Evolutionary conservation across 2,888 invertebrate species (phyloP), one percentile per base, ranked within the genome.

Genomic region (Thymelicus acteon): DNA sequence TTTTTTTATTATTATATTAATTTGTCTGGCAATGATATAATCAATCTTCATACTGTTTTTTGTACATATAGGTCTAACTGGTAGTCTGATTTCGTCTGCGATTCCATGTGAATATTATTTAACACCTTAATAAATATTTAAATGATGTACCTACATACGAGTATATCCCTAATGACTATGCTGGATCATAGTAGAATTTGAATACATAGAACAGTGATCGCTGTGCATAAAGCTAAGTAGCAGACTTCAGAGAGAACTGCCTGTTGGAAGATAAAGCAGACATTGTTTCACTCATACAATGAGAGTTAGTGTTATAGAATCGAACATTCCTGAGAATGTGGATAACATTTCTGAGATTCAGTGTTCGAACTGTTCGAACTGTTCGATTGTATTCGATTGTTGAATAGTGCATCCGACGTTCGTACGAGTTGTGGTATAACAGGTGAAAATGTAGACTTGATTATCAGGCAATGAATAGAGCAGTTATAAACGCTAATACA

Each of bases 281-380:
- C 60, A 60, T 60, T 60, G 60, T 60, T 60, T 60, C 60, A 60
- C 7, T 58, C 7, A 8, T 15, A 57, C 58, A 58, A 58, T 58
- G 58, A 39, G 58, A 58, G 37, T 39, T 39, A 39, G 58, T 58
- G 39, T 39, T 58, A 58, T 58, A 39, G 58, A 58, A 39, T 58
- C 58, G 39, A 58, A 58, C 39, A 58, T 58, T 58, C 39, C 39
- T 39, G 37, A 39, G 8, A 37, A n/a, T 58, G 39, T 37, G n/a
- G 58, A 39, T 39, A 39, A 39, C 58, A 39, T 39, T 54, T 54
- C 54, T 19, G 24, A 10, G 54, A 54, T 54, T 54, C 54, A 24
- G 10, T 54, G 24, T 19, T 54, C 54, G 54, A 54, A 24, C 5
- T 54, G 24, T 19, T 54, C 54, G 54, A 54, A 24, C 5, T 54